These are phyloP conservation scores for Acanthopagrus latus DNA, from an alignment of 2,797 vertebrate species.

Conservation along the genomic window DNA sequence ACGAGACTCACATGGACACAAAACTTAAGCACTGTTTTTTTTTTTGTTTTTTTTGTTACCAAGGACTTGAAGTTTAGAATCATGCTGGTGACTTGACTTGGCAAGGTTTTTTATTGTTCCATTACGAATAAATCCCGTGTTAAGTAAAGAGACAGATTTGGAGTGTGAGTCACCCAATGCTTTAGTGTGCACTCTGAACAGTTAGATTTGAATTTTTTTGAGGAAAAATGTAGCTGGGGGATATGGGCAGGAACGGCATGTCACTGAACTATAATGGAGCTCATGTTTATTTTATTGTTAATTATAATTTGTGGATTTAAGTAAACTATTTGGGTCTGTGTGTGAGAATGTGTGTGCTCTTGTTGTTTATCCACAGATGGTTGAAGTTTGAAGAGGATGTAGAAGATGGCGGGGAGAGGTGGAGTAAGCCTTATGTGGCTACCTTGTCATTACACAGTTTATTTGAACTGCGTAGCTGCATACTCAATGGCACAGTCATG, in stretches of 20 bases:
- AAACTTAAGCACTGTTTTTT: background rate
- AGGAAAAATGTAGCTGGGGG: background rate
- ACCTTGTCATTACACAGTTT: conserved; percentile 97
- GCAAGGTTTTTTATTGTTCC: conserved; percentile 28
- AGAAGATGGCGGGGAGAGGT: conserved; percentile 97
- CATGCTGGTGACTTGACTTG: conserved; percentile 23
- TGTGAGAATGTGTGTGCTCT: background rate
- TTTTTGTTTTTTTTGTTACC: background rate
- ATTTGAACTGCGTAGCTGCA: conserved; percentile 97
- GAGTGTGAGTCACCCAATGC: conserved; percentile 25
- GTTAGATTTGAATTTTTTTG: conserved; percentile 5
- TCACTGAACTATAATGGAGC: background rate
- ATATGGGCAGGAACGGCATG: background rate
- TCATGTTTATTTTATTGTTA: background rate
- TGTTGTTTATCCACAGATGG: conserved; percentile 86
- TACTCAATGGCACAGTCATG: conserved; percentile 97
- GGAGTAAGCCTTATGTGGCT: conserved; percentile 98
- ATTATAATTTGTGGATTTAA: background rate
- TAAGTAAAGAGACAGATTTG: conserved; percentile 25
- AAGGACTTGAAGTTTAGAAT: background rate
- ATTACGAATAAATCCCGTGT: conserved; percentile 12
- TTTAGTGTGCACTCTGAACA: conserved; percentile 5
- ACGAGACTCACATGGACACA: background rate
- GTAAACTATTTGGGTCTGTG: conserved; percentile 8
- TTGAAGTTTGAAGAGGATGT: conserved; percentile 99